Evolutionary conservation across 2,888 invertebrate species (phyloP).

Genomic region (Pachliopta kotzebuea): DNA sequence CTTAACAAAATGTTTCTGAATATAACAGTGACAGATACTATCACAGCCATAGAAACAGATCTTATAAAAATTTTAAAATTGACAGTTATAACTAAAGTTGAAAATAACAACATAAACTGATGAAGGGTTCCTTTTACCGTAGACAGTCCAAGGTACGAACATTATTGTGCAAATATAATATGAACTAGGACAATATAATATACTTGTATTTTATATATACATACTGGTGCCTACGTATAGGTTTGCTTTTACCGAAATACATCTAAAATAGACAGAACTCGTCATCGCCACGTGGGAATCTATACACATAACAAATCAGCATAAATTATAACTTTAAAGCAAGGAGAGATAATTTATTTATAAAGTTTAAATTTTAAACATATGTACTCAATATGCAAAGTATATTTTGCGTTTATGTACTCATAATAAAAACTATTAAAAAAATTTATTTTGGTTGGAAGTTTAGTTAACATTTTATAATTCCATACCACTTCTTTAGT

Average conservation of each 20-base stretch:
- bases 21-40: not conserved
- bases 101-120: too few species aligned
- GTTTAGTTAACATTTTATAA: too few species aligned
- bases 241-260: not conserved
- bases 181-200: too few species aligned
- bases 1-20: not conserved
- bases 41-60: not conserved
- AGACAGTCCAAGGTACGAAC: too few species aligned
- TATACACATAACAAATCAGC: conserved; percentile 4
- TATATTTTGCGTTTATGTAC: not conserved
- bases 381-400: not conserved
- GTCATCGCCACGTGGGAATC: not conserved
- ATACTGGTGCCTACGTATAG: not conserved
- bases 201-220: not conserved
- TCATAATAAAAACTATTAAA: too few species aligned
- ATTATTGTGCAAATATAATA: too few species aligned
- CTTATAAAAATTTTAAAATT: not conserved
- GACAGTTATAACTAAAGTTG: too few species aligned
- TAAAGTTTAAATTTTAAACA: conserved; percentile 1
- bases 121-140: too few species aligned
- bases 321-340: conserved; percentile 11
- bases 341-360: conserved; percentile 10
- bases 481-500: too few species aligned
- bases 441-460: too few species aligned
- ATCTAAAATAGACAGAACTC: not conserved